Percentiles rank a stretch among this genome's conserved stretches.
These are phyloP conservation scores for Conistra vaccinii DNA, from an alignment of 2,888 invertebrate species.

Conservation along the genomic window DNA sequence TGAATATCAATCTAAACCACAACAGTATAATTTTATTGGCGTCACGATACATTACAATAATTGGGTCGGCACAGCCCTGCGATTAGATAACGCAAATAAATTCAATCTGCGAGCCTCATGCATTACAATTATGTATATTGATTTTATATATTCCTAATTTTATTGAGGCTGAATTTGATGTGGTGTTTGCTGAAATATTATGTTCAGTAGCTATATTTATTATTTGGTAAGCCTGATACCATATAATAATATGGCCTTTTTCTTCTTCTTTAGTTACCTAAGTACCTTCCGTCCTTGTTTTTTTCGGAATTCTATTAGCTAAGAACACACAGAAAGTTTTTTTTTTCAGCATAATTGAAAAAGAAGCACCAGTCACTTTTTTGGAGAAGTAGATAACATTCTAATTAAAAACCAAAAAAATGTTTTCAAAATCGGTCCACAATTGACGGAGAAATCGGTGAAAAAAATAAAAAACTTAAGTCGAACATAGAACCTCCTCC, in stretches of 20 bases:
- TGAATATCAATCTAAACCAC: slow-evolving; percentile 31
- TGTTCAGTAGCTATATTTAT: background rate
- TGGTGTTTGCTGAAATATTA: slow-evolving; percentile 6
- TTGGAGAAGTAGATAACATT: no score
- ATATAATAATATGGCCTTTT: background rate
- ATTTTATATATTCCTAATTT: slow-evolving; percentile 36
- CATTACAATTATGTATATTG: slow-evolving; percentile 49
- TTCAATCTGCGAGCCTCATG: slow-evolving; percentile 37
- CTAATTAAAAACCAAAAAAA: no score
- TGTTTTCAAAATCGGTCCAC: no score
- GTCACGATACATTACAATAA: slow-evolving; percentile 40
- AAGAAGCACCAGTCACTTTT: background rate
- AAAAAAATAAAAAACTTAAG: no score
- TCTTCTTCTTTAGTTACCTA: background rate
- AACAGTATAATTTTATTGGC: slow-evolving; percentile 39
- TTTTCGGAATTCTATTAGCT: background rate
- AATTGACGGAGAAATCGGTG: no score
- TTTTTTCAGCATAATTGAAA: background rate
- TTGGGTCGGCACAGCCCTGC: slow-evolving; percentile 22
- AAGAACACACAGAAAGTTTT: background rate
- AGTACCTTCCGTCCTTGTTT: background rate
- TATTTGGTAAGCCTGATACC: background rate
- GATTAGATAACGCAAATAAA: slow-evolving; percentile 51
- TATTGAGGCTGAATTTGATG: slow-evolving; percentile 8
- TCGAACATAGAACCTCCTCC: no score